Percentiles rank a stretch among this genome's conserved stretches.
These are phyloP conservation scores for Stenolophus ochropezus DNA, from an alignment of 2,888 invertebrate genomes.

Conservation along the genomic window DNA sequence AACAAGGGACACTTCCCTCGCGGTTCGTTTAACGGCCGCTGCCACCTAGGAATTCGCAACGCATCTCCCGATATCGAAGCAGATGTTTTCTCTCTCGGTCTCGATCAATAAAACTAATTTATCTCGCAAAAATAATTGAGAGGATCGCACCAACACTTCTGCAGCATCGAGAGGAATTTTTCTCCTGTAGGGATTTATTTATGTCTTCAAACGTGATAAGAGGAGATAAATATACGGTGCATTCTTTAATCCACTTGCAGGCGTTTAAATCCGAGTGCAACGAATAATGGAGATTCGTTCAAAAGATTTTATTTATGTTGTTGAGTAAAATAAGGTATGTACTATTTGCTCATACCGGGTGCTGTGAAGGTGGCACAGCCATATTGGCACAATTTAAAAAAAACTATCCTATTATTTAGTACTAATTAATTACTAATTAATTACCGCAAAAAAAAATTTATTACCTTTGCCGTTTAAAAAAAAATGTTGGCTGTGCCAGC, in stretches of 20 bases:
- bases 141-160: slow-evolving; percentile 4
- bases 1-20: background rate
- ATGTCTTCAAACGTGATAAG: slow-evolving; percentile 28
- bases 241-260: background rate
- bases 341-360: too few relatives aligned
- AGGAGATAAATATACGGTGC: background rate
- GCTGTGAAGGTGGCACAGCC: too few relatives aligned
- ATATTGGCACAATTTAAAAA: too few relatives aligned
- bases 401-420: too few relatives aligned
- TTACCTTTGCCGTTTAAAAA: too few relatives aligned
- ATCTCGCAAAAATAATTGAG: slow-evolving; percentile 49
- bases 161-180: background rate
- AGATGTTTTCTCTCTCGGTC: slow-evolving; percentile 20
- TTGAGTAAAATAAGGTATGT: too few relatives aligned
- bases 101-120: slow-evolving; percentile 54
- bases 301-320: too few relatives aligned
- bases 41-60: slow-evolving; percentile 11
- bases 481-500: too few relatives aligned
- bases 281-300: too few relatives aligned
- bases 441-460: too few relatives aligned
- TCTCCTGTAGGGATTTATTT: slow-evolving; percentile 21
- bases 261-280: too few relatives aligned
- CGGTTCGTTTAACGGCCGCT: slow-evolving; percentile 19
- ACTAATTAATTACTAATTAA: too few relatives aligned
- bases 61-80: slow-evolving; percentile 21